Conservation (phyloP, 2,113 vertebrate genomes). For the Lepus americanus region DNA sequence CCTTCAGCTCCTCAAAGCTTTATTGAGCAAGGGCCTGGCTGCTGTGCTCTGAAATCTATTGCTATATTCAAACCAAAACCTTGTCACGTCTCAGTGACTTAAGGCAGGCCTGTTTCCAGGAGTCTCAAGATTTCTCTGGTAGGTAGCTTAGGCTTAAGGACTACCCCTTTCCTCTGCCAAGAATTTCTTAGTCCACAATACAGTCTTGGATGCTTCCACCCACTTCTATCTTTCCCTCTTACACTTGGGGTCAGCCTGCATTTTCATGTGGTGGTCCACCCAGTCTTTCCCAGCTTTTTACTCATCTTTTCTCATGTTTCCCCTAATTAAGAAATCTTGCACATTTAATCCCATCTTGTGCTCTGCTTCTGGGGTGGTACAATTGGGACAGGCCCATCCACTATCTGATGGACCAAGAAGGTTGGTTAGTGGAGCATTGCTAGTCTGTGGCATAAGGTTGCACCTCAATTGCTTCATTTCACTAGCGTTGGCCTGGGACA, state of each 20-base stretch:
- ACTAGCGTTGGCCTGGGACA: not conserved
- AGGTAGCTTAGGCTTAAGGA: not conserved
- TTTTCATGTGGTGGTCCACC: not conserved
- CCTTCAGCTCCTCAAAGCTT: not conserved
- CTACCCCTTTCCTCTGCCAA: not conserved
- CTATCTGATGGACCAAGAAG: not conserved
- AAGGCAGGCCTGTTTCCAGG: not conserved
- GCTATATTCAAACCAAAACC: not conserved
- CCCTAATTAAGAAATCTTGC: not conserved
- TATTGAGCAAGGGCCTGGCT: not conserved
- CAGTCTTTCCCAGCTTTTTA: not conserved
- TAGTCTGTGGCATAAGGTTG: not conserved
- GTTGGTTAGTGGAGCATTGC: not conserved
- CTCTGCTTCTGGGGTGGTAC: slow-evolving; percentile 17
- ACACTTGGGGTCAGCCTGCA: not conserved
- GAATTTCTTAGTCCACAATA: not conserved
- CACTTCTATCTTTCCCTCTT: not conserved
- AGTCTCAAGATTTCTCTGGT: not conserved
- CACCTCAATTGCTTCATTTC: slow-evolving; percentile 24
- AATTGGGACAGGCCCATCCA: not conserved
- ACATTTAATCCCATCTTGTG: not conserved
- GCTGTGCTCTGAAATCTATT: slow-evolving; percentile 4
- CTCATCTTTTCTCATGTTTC: not conserved
- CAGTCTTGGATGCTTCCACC: not conserved
- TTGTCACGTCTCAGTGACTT: not conserved